Percentiles rank a stretch among this genome's conserved stretches.
These are phyloP conservation scores for Ophion ellenae DNA, from an alignment of 2,888 invertebrate species.

Conservation along the genomic window DNA sequence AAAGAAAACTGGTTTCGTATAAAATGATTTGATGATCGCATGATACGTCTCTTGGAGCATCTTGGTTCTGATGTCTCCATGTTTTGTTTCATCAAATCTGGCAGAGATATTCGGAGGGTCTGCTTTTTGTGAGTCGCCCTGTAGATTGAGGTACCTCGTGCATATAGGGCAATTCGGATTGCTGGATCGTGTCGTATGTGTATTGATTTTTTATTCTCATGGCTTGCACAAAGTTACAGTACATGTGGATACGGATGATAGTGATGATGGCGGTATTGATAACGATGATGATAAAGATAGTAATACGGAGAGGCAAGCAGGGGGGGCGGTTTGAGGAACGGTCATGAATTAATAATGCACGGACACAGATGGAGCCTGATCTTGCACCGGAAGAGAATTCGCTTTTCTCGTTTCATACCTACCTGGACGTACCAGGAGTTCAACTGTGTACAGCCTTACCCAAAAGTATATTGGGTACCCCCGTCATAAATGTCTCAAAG, in stretches of 20 bases:
- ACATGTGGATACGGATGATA: conserved; percentile 16
- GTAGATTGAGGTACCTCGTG: neutral
- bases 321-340: neutral
- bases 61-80: too few relatives aligned
- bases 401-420: neutral
- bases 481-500: neutral
- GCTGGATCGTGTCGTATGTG: neutral
- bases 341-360: conserved; percentile 1
- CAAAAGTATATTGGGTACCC: neutral
- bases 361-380: conserved; percentile 10
- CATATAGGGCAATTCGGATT: too few relatives aligned
- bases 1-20: too few relatives aligned
- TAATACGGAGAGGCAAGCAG: neutral
- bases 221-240: neutral
- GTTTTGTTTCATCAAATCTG: neutral
- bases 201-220: neutral
- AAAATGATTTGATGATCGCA: neutral
- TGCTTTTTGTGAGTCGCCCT: neutral
- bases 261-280: conserved; percentile 3
- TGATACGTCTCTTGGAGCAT: neutral
- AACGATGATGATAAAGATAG: conserved; percentile 21
- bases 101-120: too few relatives aligned
- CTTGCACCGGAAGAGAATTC: conserved; percentile 4
- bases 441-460: neutral
- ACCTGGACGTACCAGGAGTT: neutral